These are phyloP conservation scores for Linnaemya tessellans DNA, from an alignment of 2,888 invertebrate genomes.

Conservation along the genomic window DNA sequence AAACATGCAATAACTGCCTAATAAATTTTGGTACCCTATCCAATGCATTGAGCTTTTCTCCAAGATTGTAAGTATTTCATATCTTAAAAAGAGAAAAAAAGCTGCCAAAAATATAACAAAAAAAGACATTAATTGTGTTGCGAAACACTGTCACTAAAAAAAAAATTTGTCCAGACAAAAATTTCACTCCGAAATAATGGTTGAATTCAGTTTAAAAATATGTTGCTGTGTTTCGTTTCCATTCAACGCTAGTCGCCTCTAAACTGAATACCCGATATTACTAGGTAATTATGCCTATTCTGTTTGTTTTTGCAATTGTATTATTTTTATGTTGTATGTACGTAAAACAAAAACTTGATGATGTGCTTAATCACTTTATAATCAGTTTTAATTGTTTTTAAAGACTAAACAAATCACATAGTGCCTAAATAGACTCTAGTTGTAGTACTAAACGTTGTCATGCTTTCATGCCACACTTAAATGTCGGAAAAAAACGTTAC, in stretches of 20 bases:
- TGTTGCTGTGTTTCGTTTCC: background rate
- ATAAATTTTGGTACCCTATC: constrained; percentile 2
- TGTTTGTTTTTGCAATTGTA: background rate
- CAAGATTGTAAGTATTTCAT: background rate
- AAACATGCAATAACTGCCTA: background rate
- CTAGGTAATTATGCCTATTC: background rate
- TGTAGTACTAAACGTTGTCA: background rate
- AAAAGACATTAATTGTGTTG: too few relatives aligned
- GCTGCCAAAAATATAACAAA: background rate
- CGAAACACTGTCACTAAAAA: too few relatives aligned
- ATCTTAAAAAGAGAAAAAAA: background rate
- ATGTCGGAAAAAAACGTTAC: constrained; percentile 2
- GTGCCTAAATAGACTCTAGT: constrained; percentile 1
- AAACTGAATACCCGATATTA: background rate
- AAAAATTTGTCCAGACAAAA: background rate
- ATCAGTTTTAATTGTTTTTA: constrained; percentile 56
- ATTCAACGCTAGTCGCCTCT: too few relatives aligned
- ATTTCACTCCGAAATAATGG: too few relatives aligned
- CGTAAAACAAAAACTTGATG: background rate
- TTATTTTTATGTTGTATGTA: background rate
- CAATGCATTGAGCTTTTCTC: constrained; percentile 53
- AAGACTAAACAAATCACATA: constrained; percentile 4
- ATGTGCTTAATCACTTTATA: constrained; percentile 65
- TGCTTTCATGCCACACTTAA: constrained; percentile 16
- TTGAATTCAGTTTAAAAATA: too few relatives aligned